Percentiles rank a stretch among this genome's conserved stretches.
These are phyloP conservation scores for Mobula birostris DNA, from an alignment of 2,113 vertebrate genomes.

Conservation along the genomic window DNA sequence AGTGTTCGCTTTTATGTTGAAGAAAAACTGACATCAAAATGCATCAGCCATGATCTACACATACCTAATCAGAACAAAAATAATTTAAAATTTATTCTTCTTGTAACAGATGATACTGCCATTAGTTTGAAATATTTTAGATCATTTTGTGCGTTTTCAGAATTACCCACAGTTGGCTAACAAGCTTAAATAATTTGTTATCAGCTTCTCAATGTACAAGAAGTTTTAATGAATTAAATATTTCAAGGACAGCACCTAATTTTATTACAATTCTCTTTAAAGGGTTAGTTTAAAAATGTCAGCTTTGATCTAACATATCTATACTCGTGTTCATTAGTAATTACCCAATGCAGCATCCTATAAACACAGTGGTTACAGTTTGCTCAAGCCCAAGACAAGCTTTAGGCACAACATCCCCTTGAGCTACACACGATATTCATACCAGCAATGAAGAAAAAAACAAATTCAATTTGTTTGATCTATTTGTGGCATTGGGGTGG, in stretches of 20 bases:
- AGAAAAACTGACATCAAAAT: not conserved
- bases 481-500: not conserved
- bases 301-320: constrained; percentile 31
- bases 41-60: not conserved
- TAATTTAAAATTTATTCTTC: not conserved
- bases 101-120: not conserved
- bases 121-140: constrained; percentile 18
- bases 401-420: constrained; percentile 5
- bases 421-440: not conserved
- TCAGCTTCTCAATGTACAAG: not conserved
- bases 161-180: constrained; percentile 24
- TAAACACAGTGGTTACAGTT: constrained; percentile 29
- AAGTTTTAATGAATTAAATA: constrained; percentile 1
- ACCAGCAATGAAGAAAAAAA: not conserved
- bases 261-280: constrained; percentile 29
- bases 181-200: constrained; percentile 5
- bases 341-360: constrained; percentile 20
- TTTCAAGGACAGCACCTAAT: constrained; percentile 33
- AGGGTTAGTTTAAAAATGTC: not conserved
- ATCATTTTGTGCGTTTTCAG: constrained; percentile 8
- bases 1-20: not conserved
- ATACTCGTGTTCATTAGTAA: constrained; percentile 14
- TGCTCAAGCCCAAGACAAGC: not conserved
- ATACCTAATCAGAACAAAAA: not conserved
- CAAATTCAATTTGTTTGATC: constrained; percentile 19